Conservation (phyloP, 2,888 invertebrate genomes). For the Tetragonula carbonaria region DNA sequence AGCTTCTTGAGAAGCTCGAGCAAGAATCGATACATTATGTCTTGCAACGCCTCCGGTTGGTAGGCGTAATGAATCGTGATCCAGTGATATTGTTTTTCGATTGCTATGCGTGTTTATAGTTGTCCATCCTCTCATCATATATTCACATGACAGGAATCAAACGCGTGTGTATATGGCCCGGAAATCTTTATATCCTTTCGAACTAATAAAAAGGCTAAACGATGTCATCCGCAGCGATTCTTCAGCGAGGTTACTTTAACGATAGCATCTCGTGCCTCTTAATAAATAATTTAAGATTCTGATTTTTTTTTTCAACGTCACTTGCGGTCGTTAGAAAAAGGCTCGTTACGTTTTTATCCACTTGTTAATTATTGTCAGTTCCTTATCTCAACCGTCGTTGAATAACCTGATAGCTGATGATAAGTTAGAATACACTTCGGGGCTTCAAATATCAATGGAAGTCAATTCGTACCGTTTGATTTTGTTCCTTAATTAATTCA, state of each 20-base stretch:
- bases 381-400: not conserved
- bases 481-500: not conserved
- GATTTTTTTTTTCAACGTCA: not conserved
- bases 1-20: conserved; percentile 20
- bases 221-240: conserved; percentile 73
- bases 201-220: conserved; percentile 74
- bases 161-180: not conserved
- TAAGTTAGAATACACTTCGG: not conserved
- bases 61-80: conserved; percentile 29
- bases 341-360: not conserved
- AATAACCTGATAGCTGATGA: not conserved
- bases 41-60: conserved; percentile 39
- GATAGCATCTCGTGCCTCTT: conserved; percentile 12
- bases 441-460: not conserved
- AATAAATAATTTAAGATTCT: conserved; percentile 27
- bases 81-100: conserved; percentile 47
- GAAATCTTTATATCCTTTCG: conserved; percentile 70
- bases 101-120: conserved; percentile 17
- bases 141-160: not conserved
- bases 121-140: conserved; percentile 1
- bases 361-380: conserved; percentile 3
- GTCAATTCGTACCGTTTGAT: not conserved
- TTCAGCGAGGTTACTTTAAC: conserved; percentile 44
- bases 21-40: conserved; percentile 35
- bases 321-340: not conserved